These are phyloP conservation scores for Himalopsyche phryganea DNA, from an alignment of 1,140 invertebrate species.

Conservation along the genomic window DNA sequence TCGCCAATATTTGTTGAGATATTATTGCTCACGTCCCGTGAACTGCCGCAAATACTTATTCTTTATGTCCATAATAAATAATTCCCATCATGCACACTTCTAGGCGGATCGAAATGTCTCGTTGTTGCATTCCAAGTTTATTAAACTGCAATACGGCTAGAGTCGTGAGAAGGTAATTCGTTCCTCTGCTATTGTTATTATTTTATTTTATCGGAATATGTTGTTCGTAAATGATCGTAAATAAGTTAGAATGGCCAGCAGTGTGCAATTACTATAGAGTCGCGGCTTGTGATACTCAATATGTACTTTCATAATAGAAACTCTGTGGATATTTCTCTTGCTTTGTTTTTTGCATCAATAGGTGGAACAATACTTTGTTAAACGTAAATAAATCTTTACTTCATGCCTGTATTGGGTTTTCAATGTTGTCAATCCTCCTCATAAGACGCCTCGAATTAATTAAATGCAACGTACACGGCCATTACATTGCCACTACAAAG, in stretches of 20 bases:
- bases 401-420: too few relatives aligned
- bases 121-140: neutral
- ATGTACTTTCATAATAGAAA: too few relatives aligned
- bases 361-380: too few relatives aligned
- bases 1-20: too few relatives aligned
- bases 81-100: neutral
- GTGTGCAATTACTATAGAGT: conserved; percentile 12
- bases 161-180: conserved; percentile 29
- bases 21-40: too few relatives aligned
- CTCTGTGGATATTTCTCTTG: too few relatives aligned
- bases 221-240: conserved; percentile 24
- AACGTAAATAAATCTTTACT: too few relatives aligned
- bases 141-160: neutral
- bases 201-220: conserved; percentile 34
- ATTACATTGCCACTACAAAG: too few relatives aligned
- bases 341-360: too few relatives aligned
- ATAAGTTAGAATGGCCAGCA: conserved; percentile 25
- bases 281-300: conserved; percentile 8
- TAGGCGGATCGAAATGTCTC: conserved; percentile 8
- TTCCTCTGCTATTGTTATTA: conserved; percentile 27
- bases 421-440: too few relatives aligned
- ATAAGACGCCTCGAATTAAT: too few relatives aligned
- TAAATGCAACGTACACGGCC: too few relatives aligned
- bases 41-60: neutral
- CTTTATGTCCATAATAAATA: conserved; percentile 1